Percentiles rank a stretch among this genome's conserved stretches.
These are phyloP conservation scores for Alsophila aescularia DNA, from an alignment of 2,888 invertebrate species.

Conservation along the genomic window DNA sequence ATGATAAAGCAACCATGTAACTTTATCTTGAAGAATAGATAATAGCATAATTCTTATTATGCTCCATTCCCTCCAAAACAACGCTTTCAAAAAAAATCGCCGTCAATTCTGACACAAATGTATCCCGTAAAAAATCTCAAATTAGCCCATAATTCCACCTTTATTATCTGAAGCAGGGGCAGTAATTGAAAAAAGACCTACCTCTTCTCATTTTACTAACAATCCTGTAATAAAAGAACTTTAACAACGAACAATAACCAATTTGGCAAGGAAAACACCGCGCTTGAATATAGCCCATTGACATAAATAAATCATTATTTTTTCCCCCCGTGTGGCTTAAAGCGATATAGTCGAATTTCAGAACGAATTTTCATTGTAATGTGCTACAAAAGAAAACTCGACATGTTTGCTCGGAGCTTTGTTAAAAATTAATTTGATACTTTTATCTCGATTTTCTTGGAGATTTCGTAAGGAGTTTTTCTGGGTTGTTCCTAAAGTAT, in stretches of 20 bases:
- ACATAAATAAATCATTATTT: conserved; percentile 84
- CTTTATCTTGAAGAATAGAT: not conserved
- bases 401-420: conserved; percentile 68
- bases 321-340: conserved; percentile 47
- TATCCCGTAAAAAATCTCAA: conserved; percentile 58
- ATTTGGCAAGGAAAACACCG: conserved; percentile 77
- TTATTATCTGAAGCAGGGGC: conserved; percentile 65
- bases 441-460: conserved; percentile 73
- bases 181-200: conserved; percentile 67
- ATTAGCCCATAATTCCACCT: conserved; percentile 66
- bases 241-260: conserved; percentile 79
- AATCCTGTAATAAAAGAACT: conserved; percentile 79
- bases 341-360: conserved; percentile 55
- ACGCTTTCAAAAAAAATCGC: conserved; percentile 37
- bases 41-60: conserved; percentile 21
- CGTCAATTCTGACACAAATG: conserved; percentile 42
- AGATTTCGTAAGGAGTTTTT: conserved; percentile 43
- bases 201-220: conserved; percentile 77
- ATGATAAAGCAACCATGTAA: not conserved
- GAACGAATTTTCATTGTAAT: conserved; percentile 80
- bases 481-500: conserved; percentile 36
- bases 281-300: conserved; percentile 73
- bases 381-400: conserved; percentile 79
- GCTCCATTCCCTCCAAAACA: conserved; percentile 33
- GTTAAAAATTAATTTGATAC: conserved; percentile 84